Conservation (phyloP, 2,113 vertebrate species). For the Perca fluviatilis region DNA sequence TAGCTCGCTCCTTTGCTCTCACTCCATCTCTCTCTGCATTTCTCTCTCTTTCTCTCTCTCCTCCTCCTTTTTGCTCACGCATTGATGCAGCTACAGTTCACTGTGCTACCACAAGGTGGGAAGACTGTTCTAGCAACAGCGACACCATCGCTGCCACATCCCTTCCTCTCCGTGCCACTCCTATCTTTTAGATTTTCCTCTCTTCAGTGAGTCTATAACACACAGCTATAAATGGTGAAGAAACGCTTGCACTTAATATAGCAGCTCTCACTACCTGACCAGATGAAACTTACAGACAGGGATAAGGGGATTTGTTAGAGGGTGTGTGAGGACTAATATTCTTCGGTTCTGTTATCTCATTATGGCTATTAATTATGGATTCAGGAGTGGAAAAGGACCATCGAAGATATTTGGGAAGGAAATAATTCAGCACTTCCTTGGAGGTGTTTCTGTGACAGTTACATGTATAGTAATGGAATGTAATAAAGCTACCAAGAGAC, state of each 20-base stretch:
- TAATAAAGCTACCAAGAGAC: slow-evolving; percentile 39
- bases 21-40: slow-evolving; percentile 60
- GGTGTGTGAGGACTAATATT: neutral
- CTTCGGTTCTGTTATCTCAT: slow-evolving; percentile 23
- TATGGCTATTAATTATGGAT: slow-evolving; percentile 25
- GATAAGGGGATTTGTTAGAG: slow-evolving; percentile 12
- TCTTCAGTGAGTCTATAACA: slow-evolving; percentile 29
- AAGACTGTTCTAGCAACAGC: slow-evolving; percentile 87
- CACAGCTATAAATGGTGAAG: slow-evolving; percentile 4
- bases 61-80: slow-evolving; percentile 64
- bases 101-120: slow-evolving; percentile 96
- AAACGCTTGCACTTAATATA: slow-evolving; percentile 6
- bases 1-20: slow-evolving; percentile 53
- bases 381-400: slow-evolving; percentile 10
- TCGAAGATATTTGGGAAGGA: neutral
- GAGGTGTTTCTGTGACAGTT: slow-evolving; percentile 13
- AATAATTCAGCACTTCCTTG: slow-evolving; percentile 16
- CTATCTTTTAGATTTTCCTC: slow-evolving; percentile 52
- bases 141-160: slow-evolving; percentile 76
- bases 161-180: slow-evolving; percentile 68
- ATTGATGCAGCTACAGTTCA: slow-evolving; percentile 93
- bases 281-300: neutral
- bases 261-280: neutral
- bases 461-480: slow-evolving; percentile 18
- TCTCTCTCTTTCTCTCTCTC: slow-evolving; percentile 30